Percentiles rank a stretch among this genome's conserved stretches.
Evolutionary conservation across 2,888 invertebrate species (phyloP).

Genomic region (Lasioglossum pauxillum): DNA sequence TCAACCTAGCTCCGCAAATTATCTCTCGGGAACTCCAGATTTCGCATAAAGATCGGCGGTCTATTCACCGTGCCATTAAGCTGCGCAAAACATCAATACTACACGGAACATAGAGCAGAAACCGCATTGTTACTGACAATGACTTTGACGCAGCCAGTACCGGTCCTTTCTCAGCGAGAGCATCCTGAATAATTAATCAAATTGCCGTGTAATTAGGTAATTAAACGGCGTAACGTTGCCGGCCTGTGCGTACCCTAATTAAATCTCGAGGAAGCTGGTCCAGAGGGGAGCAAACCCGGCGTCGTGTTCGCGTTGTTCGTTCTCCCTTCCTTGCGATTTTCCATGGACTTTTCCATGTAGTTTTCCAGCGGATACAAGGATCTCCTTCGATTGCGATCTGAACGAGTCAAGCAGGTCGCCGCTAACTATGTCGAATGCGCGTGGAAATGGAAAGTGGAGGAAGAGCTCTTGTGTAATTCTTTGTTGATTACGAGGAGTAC

Average conservation of each 20-base stretch:
- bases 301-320: slow-evolving; percentile 33
- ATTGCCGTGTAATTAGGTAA: slow-evolving; percentile 65
- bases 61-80: background rate
- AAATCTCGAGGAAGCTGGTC: slow-evolving; percentile 47
- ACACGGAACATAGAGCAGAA: background rate
- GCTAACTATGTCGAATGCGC: slow-evolving; percentile 73
- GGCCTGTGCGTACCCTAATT: slow-evolving; percentile 70
- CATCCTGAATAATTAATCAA: slow-evolving; percentile 38
- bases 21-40: background rate
- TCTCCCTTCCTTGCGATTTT: slow-evolving; percentile 36
- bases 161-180: slow-evolving; percentile 34
- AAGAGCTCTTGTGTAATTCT: slow-evolving; percentile 74
- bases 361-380: slow-evolving; percentile 70
- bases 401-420: slow-evolving; percentile 54
- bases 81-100: background rate
- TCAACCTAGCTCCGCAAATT: background rate
- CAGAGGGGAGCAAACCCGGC: slow-evolving; percentile 24
- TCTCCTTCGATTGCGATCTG: slow-evolving; percentile 70
- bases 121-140: slow-evolving; percentile 41
- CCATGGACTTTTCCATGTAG: slow-evolving; percentile 54
- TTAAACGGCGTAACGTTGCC: slow-evolving; percentile 61
- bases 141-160: slow-evolving; percentile 25
- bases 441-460: slow-evolving; percentile 80
- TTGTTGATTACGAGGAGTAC: slow-evolving; percentile 49
- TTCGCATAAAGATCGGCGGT: background rate